These are phyloP conservation scores for Nesidiocoris tenuis DNA, from an alignment of 2,888 invertebrate species.

Conservation along the genomic window DNA sequence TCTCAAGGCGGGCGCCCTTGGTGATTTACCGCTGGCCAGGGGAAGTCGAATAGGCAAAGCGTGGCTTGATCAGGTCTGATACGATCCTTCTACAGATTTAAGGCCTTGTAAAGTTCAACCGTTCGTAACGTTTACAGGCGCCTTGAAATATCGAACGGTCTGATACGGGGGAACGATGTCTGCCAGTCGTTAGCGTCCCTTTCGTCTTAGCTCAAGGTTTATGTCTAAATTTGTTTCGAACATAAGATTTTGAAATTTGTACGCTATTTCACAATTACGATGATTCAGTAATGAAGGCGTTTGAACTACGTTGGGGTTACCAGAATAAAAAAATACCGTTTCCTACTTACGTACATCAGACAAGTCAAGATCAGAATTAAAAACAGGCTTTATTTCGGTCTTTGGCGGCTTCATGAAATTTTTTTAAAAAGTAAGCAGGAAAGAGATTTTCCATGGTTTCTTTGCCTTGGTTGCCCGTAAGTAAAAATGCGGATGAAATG, in stretches of 20 bases:
- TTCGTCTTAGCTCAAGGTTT: too few species aligned
- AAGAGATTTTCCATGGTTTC: too few species aligned
- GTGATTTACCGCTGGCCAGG: background rate
- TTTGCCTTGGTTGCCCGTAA: too few species aligned
- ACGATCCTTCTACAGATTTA: conserved; percentile 27
- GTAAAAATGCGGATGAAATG: too few species aligned
- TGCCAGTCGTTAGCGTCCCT: background rate
- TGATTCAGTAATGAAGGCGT: background rate
- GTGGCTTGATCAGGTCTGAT: conserved; percentile 22
- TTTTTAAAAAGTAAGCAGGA: too few species aligned
- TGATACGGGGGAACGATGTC: conserved; percentile 6
- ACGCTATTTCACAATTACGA: conserved; percentile 1
- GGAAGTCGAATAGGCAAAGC: background rate
- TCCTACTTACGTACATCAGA: too few species aligned
- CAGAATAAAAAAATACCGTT: too few species aligned
- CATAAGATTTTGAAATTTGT: background rate
- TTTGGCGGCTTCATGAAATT: too few species aligned
- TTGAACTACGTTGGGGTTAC: background rate
- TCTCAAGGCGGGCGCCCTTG: too few species aligned
- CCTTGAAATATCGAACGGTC: conserved; percentile 17
- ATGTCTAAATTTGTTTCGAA: background rate
- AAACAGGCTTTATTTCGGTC: too few species aligned
- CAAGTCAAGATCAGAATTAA: too few species aligned
- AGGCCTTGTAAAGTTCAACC: conserved; percentile 25
- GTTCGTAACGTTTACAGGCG: conserved; percentile 31